phyloP scores from a whole-genome alignment of 2,888 invertebrate species.

The Acrobasis consociella region DNA sequence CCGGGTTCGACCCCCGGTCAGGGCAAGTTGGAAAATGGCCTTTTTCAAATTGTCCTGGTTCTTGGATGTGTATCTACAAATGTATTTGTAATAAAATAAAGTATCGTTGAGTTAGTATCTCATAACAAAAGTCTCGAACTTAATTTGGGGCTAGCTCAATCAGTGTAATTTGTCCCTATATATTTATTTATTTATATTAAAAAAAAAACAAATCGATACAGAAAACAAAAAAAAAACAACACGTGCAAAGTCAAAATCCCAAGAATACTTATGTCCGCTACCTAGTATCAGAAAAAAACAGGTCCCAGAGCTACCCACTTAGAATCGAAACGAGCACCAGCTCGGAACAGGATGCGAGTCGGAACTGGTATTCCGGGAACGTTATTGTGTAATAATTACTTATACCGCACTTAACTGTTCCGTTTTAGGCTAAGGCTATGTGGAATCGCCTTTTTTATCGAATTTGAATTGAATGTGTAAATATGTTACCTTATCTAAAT shows the following conservation, averaged over 20 bases:
- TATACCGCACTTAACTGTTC: conserved; percentile 61
- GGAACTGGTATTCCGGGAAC: conserved; percentile 64
- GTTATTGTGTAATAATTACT: conserved; percentile 77
- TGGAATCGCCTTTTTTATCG: conserved; percentile 40
- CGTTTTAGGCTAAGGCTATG: conserved; percentile 43
- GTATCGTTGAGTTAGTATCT: too few relatives aligned
- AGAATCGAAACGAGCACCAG: conserved; percentile 33
- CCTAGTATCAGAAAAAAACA: not conserved
- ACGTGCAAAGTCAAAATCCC: not conserved
- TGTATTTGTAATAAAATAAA: too few relatives aligned
- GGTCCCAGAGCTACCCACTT: conserved; percentile 27
- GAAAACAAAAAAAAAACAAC: not conserved
- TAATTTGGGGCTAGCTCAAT: too few relatives aligned
- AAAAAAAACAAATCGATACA: too few relatives aligned
- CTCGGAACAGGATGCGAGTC: conserved; percentile 50
- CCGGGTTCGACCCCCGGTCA: too few relatives aligned
- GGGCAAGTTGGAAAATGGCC: too few relatives aligned
- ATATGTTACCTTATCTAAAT: too few relatives aligned
- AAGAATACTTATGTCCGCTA: conserved; percentile 7
- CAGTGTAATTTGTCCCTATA: too few relatives aligned
- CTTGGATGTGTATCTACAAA: too few relatives aligned
- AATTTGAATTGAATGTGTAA: not conserved
- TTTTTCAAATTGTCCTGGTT: too few relatives aligned
- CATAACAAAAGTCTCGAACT: too few relatives aligned
- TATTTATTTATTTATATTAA: too few relatives aligned